phyloP scores from a whole-genome alignment of 2,113 vertebrate species.

The Struthio camelus region DNA sequence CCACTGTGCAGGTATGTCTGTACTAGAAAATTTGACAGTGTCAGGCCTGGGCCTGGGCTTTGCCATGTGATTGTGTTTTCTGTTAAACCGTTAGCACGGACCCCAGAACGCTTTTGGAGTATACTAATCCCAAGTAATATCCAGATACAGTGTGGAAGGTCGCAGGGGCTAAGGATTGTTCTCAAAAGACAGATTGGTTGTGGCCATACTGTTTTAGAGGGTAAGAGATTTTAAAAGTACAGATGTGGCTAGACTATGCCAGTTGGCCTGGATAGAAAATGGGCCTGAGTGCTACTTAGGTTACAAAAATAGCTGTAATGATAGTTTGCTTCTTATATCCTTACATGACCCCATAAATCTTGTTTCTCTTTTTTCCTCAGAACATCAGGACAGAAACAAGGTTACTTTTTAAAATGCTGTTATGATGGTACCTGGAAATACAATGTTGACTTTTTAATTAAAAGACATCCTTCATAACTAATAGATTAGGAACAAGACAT shows the following conservation, averaged over 20 bases:
- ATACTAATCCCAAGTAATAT: neutral
- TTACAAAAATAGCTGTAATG: neutral
- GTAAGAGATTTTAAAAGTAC: neutral
- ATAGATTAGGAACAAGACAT: neutral
- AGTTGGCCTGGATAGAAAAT: neutral
- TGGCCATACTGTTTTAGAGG: neutral
- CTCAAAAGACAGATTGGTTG: neutral
- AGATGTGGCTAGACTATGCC: neutral
- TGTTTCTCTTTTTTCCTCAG: neutral
- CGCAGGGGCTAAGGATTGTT: neutral
- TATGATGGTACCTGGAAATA: neutral
- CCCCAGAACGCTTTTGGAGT: neutral
- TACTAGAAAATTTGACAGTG: neutral
- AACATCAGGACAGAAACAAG: neutral
- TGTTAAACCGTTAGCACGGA: neutral
- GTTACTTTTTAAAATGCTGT: neutral
- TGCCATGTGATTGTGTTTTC: neutral
- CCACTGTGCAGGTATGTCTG: neutral
- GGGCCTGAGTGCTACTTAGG: neutral
- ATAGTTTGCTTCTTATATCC: neutral
- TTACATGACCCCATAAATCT: neutral
- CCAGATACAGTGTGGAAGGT: neutral
- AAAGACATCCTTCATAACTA: neutral
- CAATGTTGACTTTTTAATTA: neutral
- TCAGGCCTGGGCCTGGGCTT: neutral